phyloP scores from a whole-genome alignment of 2,113 vertebrate species.

The Xiphias gladius region DNA sequence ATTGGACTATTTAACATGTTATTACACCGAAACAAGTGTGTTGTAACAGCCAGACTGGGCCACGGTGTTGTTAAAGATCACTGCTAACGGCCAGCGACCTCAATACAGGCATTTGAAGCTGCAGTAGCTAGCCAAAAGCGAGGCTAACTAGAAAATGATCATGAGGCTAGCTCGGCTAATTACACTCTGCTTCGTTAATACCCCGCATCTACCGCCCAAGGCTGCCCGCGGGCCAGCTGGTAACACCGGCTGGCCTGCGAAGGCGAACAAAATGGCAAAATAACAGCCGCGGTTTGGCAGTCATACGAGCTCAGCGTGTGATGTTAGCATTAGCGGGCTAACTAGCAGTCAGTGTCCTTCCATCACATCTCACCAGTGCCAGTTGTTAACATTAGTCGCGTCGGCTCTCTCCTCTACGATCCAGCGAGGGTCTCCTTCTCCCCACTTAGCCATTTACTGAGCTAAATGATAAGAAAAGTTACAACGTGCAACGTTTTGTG shows the following conservation, averaged over 20 bases:
- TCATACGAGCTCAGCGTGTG: background rate
- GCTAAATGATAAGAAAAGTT: background rate
- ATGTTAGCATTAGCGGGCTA: conserved; percentile 62
- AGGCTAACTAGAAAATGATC: conserved; percentile 27
- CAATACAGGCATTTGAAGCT: conserved; percentile 21
- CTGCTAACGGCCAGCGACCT: background rate
- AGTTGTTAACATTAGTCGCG: conserved; percentile 99
- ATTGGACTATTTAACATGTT: background rate
- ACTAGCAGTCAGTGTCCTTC: conserved; percentile 42
- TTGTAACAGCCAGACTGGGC: background rate
- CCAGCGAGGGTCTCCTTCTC: conserved; percentile 99
- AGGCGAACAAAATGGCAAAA: rapidly evolving
- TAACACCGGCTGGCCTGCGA: rapidly evolving
- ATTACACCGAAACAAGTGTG: conserved; percentile 12
- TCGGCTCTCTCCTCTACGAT: conserved; percentile 98
- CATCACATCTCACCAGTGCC: conserved; percentile 91
- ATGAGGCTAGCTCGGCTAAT: background rate
- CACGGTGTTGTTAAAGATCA: background rate
- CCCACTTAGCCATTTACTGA: conserved; percentile 94
- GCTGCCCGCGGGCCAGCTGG: rapidly evolving
- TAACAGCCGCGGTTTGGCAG: background rate
- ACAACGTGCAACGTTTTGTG: rapidly evolving
- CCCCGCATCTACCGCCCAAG: rapidly evolving
- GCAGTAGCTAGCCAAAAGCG: conserved; percentile 13
- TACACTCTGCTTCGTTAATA: rapidly evolving